phyloP scores from a whole-genome alignment of 1,140 invertebrate genomes.

The Platyscapa corneri region DNA sequence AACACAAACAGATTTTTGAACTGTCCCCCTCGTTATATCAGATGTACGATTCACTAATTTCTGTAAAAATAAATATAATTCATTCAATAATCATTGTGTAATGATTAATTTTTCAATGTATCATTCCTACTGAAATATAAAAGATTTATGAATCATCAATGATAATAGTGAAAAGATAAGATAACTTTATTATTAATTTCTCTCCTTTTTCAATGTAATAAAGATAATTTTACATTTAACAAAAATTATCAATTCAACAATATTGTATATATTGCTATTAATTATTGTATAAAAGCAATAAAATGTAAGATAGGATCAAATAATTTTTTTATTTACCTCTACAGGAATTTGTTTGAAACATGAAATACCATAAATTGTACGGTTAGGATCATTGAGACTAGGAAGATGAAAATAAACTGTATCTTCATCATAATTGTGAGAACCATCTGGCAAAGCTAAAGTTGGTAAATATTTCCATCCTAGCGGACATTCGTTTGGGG shows the following conservation, averaged over 20 bases:
- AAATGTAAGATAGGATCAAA: not conserved
- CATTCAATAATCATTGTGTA: not conserved
- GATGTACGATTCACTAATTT: conserved; percentile 94
- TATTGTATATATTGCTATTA: too few relatives aligned
- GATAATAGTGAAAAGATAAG: conserved; percentile 8
- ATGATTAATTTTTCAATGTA: not conserved
- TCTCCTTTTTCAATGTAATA: not conserved
- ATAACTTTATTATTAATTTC: conserved; percentile 10
- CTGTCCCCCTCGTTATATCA: conserved; percentile 96
- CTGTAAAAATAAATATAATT: conserved; percentile 72
- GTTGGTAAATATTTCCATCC: conserved; percentile 97
- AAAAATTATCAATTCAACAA: not conserved
- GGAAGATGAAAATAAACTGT: conserved; percentile 98
- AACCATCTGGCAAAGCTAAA: conserved; percentile 96
- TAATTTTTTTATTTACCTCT: conserved; percentile 78
- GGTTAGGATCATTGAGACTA: conserved; percentile 85
- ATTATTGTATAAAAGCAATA: conserved; percentile 16
- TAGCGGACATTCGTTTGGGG: conserved; percentile 88
- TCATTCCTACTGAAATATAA: not conserved
- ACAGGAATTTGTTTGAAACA: conserved; percentile 98
- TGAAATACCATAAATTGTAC: conserved; percentile 96
- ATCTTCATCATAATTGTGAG: conserved; percentile 97
- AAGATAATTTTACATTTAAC: not conserved
- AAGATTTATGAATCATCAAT: conserved; percentile 10
- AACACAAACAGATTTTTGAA: conserved; percentile 95